Conservation (phyloP, 2,888 invertebrate species). For the Rhabditoides inermis region DNA sequence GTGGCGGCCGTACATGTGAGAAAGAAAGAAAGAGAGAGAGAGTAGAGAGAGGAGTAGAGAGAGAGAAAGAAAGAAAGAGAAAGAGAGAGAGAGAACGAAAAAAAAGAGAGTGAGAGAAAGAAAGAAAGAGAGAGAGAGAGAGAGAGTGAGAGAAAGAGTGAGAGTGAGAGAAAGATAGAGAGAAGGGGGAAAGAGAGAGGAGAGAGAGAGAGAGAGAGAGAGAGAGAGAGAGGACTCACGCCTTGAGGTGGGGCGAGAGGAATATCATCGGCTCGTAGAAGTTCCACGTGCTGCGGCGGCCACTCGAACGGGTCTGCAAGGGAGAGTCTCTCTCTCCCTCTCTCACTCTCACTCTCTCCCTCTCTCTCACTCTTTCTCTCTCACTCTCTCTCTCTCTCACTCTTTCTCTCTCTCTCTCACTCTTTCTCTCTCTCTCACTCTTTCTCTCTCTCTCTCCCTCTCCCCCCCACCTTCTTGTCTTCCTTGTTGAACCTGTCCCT, state of each 20-base stretch:
- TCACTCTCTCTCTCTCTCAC: not conserved
- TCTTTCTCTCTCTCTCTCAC: slow-evolving; percentile 1
- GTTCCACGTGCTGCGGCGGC: not conserved
- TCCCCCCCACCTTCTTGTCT: slow-evolving; percentile 4
- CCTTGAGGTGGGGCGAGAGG: slow-evolving; percentile 13
- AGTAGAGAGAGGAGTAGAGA: not conserved
- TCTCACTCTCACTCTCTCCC: slow-evolving; percentile 4
- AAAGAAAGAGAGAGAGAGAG: not conserved
- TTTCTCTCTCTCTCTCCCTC: not conserved
- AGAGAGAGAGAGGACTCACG: slow-evolving; percentile 9
- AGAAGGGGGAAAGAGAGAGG: not conserved
- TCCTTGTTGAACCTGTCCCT: slow-evolving; percentile 1
- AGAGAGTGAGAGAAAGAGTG: not conserved
- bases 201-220: slow-evolving; percentile 1
- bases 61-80: not conserved
- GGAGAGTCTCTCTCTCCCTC: not conserved
- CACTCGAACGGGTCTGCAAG: slow-evolving; percentile 6
- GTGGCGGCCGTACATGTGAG: no score
- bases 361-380: slow-evolving; percentile 4
- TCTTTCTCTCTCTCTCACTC: not conserved
- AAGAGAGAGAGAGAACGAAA: slow-evolving; percentile 1
- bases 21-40: slow-evolving; percentile 16
- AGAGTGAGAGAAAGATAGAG: not conserved
- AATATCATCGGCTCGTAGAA: slow-evolving; percentile 1
- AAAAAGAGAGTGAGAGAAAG: not conserved